Evolutionary conservation across 2,888 invertebrate genomes (phyloP), one percentile per base, ranked within the genome.

Genomic region (Thymelicus lineola): DNA sequence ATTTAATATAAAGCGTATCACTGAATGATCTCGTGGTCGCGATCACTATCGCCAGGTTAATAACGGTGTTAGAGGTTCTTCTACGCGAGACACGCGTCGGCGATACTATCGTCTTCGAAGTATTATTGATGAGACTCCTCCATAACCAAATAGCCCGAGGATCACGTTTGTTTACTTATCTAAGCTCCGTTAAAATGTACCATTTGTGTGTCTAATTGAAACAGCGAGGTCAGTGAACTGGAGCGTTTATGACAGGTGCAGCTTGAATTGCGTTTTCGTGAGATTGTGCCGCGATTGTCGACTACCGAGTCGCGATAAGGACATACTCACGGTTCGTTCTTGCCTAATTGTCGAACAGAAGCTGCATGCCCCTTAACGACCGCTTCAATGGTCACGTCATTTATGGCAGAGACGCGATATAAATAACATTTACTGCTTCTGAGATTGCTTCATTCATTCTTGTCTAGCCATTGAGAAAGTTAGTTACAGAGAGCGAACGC

Each of bases 1-100:
- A 93, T 93, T 93, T 93, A 93, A 93, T 93, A 93, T 93, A 93
- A 93, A 93, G 87, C 91, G 91, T 93, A 93, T 93, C 93, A 91
- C 91, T 89, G 90, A 92, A 91, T 91, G 91, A 93, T 93, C 93
- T 92, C 87, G 85, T 78, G 80, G 85, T 83, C 78, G 83, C 87
- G 93, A 93, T 93, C 85, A 86, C 82, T 93, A 93, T 93, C 93
- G 83, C 80, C 74, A 83, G 87, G 86, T 91, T 80, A 93, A 93
- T 93, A 93, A 93, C 92, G 90, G 93, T 91, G 93, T 91, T 87
- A 86, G 90, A 82, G 86, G 91, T 88, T 86, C 87, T 79, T 88
- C 88, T 84, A 73, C 86, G 83, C 87, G 86, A 85, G 90, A 91
- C 92, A 91, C 92, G 91, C 90, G 91, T 89, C 84, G 81, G 86